phyloP scores from a whole-genome alignment of 1,140 invertebrate species.

The Cydia fagiglandana region DNA sequence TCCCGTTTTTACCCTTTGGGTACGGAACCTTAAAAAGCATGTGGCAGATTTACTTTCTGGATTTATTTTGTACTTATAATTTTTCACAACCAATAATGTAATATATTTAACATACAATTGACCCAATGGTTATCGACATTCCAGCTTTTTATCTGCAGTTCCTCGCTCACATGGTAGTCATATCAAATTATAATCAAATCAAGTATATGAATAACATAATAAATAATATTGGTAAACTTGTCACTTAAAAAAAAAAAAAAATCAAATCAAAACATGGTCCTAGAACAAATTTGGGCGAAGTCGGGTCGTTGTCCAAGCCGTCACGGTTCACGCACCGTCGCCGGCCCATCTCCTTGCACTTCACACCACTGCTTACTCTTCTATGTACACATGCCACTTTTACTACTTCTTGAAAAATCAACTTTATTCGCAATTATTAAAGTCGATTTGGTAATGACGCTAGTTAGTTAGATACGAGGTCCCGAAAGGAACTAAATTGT shows the following conservation, averaged over 20 bases:
- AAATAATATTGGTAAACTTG: too few species aligned
- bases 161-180: neutral
- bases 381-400: neutral
- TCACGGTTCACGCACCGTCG: slow-evolving; percentile 50
- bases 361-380: neutral
- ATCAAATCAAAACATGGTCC: neutral
- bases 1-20: too few species aligned
- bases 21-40: too few species aligned
- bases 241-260: too few species aligned
- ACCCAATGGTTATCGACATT: neutral
- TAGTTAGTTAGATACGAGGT: neutral
- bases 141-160: neutral
- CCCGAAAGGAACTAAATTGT: neutral
- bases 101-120: too few species aligned
- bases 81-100: too few species aligned
- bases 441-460: neutral
- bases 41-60: too few species aligned
- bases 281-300: slow-evolving; percentile 35
- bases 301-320: slow-evolving; percentile 48
- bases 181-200: slow-evolving; percentile 1
- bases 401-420: neutral
- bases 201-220: too few species aligned
- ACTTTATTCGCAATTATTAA: neutral
- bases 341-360: slow-evolving; percentile 34
- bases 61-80: too few species aligned